Base-by-base conservation (phyloP, 2,888 invertebrate genomes). In the Drosophila aldrichi region DNA sequence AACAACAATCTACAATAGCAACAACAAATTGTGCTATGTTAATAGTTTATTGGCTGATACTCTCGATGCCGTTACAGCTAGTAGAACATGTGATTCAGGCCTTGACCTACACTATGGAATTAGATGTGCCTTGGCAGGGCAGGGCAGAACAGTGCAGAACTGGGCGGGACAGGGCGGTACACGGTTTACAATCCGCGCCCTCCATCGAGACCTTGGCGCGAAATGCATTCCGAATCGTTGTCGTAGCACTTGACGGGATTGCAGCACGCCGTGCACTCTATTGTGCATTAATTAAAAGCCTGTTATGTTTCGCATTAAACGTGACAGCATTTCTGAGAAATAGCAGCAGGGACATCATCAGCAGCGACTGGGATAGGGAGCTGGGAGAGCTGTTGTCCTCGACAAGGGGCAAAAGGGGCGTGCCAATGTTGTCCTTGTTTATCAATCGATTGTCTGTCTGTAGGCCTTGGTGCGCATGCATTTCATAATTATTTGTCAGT, bases 271-370 rank as follows among this genome's bases (percentile, higher is more conserved):
- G 64, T 69, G 71, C 62, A 58, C 74, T 81, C 70, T 80, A 85
- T 88, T 81, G 80, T 86, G 86, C 88, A 89, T 89, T 86, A 89
- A 86, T 86, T 86, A 89, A 88, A 89, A 86, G 79, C 79, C 80
- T 83, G 81, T 83, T 88, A 74, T 86, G 71, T 70, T 77, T 68
- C 71, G 79, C 81, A 81, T 83, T 86, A 77, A 87, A 77, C 73
- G 78, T 78, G 81, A 66, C 66, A 73, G 63, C 61, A 64, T 74
- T 74, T 77, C 38, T 18, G 25, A 40, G n/a, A 25, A 34, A 25
- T 32, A 43, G 18, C n/a, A 12, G 34, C 29, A 18, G 64, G 32
- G 18, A 29, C 46, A 9, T 8, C 25, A 10, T 46, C 46, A 25
- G 44, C 25, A 38, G 16, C n/a, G n/a, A 36, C 6, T 36, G 38